These are phyloP conservation scores for Hylaeus anthracinus DNA, from an alignment of 1,140 invertebrate genomes.

Conservation along the genomic window DNA sequence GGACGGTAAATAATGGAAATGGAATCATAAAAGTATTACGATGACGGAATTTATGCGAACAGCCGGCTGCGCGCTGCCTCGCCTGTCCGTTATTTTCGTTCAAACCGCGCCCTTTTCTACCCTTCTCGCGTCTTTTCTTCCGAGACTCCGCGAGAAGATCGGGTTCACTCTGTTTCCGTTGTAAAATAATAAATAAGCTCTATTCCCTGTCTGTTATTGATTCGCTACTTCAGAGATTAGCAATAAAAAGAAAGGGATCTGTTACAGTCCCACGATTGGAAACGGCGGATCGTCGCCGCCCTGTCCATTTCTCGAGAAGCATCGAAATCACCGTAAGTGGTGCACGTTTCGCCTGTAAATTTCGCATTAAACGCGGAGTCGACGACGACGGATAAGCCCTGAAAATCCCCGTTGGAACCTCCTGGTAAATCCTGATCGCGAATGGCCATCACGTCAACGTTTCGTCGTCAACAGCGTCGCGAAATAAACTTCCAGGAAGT, in stretches of 20 bases:
- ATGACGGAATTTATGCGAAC: background rate
- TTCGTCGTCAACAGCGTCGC: background rate
- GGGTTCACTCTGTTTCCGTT: too few species aligned
- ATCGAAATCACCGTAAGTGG: constrained; percentile 20
- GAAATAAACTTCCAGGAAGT: background rate
- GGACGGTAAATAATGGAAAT: constrained; percentile 1
- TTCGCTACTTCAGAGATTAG: too few species aligned
- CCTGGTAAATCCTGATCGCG: constrained; percentile 34
- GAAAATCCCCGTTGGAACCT: background rate
- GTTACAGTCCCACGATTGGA: too few species aligned
- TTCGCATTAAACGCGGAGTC: constrained; percentile 25
- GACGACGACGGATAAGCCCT: constrained; percentile 2
- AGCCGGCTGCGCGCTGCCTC: background rate
- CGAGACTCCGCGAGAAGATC: background rate
- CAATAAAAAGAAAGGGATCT: too few species aligned
- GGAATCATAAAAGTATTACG: constrained; percentile 8
- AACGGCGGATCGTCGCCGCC: background rate
- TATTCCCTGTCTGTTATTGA: too few species aligned
- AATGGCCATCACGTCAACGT: constrained; percentile 34
- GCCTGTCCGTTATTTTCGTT: background rate
- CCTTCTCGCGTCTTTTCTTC: background rate
- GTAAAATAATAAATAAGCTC: too few species aligned
- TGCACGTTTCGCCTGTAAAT: constrained; percentile 53
- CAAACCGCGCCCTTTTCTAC: background rate
- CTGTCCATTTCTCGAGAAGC: background rate